Conservation (phyloP, 2,888 invertebrate species). For the Physocephala rufipes region DNA sequence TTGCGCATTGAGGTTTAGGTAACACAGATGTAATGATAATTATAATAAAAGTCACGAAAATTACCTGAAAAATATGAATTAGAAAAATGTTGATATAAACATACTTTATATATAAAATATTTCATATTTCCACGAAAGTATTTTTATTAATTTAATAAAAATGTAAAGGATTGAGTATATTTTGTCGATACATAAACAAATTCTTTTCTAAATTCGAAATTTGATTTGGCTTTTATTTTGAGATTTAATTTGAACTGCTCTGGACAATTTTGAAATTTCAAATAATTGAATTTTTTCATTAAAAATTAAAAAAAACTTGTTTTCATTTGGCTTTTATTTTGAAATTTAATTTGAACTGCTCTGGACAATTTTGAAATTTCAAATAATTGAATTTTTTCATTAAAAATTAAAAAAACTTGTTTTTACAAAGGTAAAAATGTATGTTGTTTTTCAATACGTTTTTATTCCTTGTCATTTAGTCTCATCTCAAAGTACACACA, state of each 20-base stretch:
- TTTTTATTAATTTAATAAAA: no score
- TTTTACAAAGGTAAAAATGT: no score
- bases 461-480: not conserved
- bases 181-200: no score
- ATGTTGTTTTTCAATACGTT: not conserved
- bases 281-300: no score
- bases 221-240: no score
- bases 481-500: not conserved
- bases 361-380: not conserved
- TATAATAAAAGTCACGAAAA: not conserved
- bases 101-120: not conserved
- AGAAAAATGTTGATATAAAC: not conserved
- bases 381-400: no score
- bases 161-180: no score
- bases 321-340: no score
- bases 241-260: not conserved
- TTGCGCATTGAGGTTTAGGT: not conserved
- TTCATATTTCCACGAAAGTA: no score
- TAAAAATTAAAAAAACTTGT: no score
- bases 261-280: not conserved
- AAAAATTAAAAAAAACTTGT: no score
- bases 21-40: not conserved
- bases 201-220: no score
- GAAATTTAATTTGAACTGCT: not conserved
- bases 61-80: not conserved